phyloP scores from a whole-genome alignment of 2,113 vertebrate genomes.

The Camelus dromedarius region DNA sequence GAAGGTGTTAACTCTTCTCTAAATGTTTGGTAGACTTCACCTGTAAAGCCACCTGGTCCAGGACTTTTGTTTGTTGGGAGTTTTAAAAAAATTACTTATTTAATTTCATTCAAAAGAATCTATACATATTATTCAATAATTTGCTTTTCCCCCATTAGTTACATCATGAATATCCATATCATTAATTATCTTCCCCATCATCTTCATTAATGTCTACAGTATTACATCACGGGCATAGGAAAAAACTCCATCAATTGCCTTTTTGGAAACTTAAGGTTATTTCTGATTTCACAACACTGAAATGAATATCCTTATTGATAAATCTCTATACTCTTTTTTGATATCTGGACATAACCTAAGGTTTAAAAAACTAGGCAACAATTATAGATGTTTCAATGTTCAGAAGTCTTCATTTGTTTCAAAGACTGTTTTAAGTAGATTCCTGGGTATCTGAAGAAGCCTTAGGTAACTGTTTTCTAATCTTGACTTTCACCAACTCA shows the following conservation, averaged over 20 bases:
- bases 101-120: neutral
- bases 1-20: neutral
- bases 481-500: neutral
- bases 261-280: neutral
- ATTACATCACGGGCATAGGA: neutral
- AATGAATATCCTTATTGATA: neutral
- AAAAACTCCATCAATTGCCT: neutral
- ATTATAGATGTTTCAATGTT: slow-evolving; percentile 1
- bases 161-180: neutral
- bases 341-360: neutral
- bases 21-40: neutral
- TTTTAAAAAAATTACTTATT: too few species aligned
- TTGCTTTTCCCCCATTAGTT: neutral
- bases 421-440: neutral
- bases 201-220: neutral
- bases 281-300: slow-evolving; percentile 33
- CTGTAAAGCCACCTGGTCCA: neutral
- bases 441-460: neutral
- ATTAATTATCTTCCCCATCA: neutral
- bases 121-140: neutral
- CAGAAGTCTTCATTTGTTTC: neutral
- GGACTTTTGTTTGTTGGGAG: neutral
- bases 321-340: neutral
- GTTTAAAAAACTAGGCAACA: neutral
- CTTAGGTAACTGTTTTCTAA: neutral